Percentiles rank a stretch among this genome's conserved stretches.
Conservation (phyloP, 1,140 invertebrate genomes). For the Nephila pilipes region DNA sequence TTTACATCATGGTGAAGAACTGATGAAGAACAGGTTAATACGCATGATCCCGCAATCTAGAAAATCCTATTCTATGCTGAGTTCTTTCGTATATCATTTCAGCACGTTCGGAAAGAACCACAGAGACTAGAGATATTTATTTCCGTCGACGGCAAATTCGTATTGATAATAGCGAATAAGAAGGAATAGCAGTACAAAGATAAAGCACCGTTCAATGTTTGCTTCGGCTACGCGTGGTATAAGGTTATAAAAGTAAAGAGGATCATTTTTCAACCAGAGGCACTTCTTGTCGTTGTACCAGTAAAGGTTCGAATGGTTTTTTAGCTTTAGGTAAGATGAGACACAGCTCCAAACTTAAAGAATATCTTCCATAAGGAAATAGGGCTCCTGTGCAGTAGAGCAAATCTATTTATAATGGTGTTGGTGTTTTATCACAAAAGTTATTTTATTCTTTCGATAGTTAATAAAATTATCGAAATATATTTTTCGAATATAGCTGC, state of each 20-base stretch:
- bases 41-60: too few species aligned
- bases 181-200: constrained; percentile 23
- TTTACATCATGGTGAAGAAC: neutral
- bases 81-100: constrained; percentile 12
- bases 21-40: too few species aligned
- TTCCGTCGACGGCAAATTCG: neutral
- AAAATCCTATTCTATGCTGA: neutral
- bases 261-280: constrained; percentile 6
- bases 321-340: neutral
- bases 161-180: constrained; percentile 26
- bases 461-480: neutral
- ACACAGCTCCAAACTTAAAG: neutral
- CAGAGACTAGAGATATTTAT: neutral
- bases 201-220: constrained; percentile 31
- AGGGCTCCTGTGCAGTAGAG: neutral
- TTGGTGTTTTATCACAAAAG: neutral
- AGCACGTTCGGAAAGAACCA: neutral
- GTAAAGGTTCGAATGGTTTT: constrained; percentile 4
- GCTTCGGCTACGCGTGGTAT: neutral
- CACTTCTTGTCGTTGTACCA: constrained; percentile 9
- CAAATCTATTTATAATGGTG: neutral
- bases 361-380: neutral
- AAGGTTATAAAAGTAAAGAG: neutral
- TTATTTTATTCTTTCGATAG: neutral
- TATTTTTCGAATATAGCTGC: too few species aligned